Evolutionary conservation across 2,888 invertebrate species (phyloP), one percentile per base, ranked within the genome.

Genomic region (Agrochola lychnidis): DNA sequence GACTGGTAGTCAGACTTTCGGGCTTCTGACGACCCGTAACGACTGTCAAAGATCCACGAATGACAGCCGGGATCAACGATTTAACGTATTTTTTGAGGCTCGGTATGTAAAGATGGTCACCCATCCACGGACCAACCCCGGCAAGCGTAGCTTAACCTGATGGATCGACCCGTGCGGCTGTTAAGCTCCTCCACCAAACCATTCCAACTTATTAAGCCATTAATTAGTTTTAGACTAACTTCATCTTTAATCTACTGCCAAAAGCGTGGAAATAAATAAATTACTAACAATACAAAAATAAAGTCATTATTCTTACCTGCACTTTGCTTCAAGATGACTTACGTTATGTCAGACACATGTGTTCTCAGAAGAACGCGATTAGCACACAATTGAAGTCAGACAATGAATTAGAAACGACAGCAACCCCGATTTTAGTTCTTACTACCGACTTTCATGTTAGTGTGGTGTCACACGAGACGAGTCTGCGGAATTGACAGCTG

Each of bases 351-450:
- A 85, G 81, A 76, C 62, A 69, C 66, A 74, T 62, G 72, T 62
- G 63, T 88, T 87, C 87, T 83, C 81, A 85, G 87, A 83, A 81
- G 42, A 74, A 42, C 45, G 56, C 40, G 45, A 86, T 82, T 83
- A 88, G 22, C 81, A 81, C 83, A 87, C 87, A 87, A 87, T 82
- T 85, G 87, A 56, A 64, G 59, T 6, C 36, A 88, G 73, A 85
- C 87, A 87, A 87, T 87, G 88, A 85, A 82, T 88, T 87, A 88
- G 87, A 87, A 87, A 87, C 87, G 87, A 83, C 80, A 67, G 78
- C 83, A 87, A 78, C 88, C 87, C 79, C 85, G 80, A 87, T 87
- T 85, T 86, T 87, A 67, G 68, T 77, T 79, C 51, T 66, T 64
- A 61, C 83, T 77, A 81, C 87, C 85, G 87, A 88, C 88, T 87